phyloP scores from a whole-genome alignment of 2,797 vertebrate species.

The Discoglossus pictus region DNA sequence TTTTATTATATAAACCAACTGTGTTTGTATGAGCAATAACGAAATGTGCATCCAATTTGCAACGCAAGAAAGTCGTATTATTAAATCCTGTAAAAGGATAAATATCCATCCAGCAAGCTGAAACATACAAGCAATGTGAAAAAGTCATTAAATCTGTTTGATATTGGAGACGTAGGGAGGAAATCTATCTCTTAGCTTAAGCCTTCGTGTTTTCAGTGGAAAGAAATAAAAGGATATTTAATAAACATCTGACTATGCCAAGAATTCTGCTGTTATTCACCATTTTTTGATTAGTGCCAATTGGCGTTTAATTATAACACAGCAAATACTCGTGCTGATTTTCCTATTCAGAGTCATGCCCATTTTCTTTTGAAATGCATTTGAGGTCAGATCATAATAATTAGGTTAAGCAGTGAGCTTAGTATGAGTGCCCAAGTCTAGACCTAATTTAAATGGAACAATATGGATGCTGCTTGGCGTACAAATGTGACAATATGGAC shows the following conservation, averaged over 20 bases:
- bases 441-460: too few relatives aligned
- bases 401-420: background rate
- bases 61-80: conserved; percentile 11
- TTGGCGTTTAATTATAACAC: conserved; percentile 42
- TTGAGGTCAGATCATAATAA: conserved; percentile 25
- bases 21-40: conserved; percentile 23
- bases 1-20: conserved; percentile 10
- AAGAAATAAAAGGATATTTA: conserved; percentile 47
- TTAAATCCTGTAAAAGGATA: conserved; percentile 20
- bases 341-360: conserved; percentile 6
- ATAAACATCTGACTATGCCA: conserved; percentile 36
- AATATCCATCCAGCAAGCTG: conserved; percentile 21
- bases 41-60: conserved; percentile 42
- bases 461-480: too few relatives aligned
- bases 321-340: conserved; percentile 3
- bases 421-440: too few relatives aligned
- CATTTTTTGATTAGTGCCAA: conserved; percentile 41
- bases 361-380: conserved; percentile 6
- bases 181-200: conserved; percentile 25
- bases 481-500: too few relatives aligned
- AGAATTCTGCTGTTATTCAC: conserved; percentile 21
- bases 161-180: conserved; percentile 31
- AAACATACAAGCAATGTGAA: conserved; percentile 25
- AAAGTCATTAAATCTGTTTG: conserved; percentile 39
- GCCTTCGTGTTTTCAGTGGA: conserved; percentile 38